Evolutionary conservation across 2,888 invertebrate genomes (phyloP).

Genomic region (Drosophila monieri): DNA sequence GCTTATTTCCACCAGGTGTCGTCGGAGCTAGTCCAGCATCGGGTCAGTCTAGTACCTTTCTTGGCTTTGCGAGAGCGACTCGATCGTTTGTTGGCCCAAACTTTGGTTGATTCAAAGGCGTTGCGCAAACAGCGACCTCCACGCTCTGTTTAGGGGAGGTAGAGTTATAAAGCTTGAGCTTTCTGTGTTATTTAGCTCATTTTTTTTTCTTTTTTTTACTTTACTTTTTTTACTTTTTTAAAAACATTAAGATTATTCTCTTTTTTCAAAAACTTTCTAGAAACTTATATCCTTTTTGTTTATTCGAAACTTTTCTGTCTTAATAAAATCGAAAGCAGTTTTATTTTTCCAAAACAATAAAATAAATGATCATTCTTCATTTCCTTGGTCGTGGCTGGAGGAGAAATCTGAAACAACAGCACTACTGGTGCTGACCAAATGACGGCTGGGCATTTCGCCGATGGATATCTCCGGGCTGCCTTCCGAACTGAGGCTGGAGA

Average conservation of each 20-base stretch:
- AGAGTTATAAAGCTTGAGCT: neutral
- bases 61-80: constrained; percentile 28
- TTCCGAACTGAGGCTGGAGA: constrained; percentile 37
- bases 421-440: constrained; percentile 67
- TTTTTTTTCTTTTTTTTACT: too few species aligned
- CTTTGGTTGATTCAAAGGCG: constrained; percentile 3
- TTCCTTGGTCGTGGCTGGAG: neutral
- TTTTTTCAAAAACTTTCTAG: too few species aligned
- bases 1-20: constrained; percentile 44
- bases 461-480: constrained; percentile 32
- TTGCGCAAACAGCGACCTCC: neutral
- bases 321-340: too few species aligned
- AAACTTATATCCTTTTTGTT: too few species aligned
- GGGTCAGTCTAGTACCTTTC: constrained; percentile 25
- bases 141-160: neutral
- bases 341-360: neutral
- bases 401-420: constrained; percentile 57
- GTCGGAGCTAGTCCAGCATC: constrained; percentile 37
- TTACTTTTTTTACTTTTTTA: too few species aligned
- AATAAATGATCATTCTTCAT: neutral
- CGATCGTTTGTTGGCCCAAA: constrained; percentile 34
- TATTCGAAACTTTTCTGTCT: too few species aligned
- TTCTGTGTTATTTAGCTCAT: neutral
- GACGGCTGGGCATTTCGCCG: constrained; percentile 58
- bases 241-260: too few species aligned